Conservation (phyloP, 2,888 invertebrate genomes). For the Lycocerus yunnanus region DNA sequence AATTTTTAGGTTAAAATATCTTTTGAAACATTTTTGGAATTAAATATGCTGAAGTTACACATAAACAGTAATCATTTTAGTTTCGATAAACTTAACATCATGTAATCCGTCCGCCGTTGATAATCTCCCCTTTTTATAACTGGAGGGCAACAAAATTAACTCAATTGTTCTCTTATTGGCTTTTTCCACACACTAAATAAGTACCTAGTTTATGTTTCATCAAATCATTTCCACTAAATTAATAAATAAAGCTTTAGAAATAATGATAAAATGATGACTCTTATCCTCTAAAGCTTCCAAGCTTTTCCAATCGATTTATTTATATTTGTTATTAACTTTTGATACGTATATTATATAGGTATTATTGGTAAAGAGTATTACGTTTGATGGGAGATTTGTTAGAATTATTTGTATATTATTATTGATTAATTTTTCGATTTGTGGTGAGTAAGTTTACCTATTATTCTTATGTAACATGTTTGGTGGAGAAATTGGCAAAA, state of each 20-base stretch:
- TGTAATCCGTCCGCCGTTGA: constrained; percentile 13
- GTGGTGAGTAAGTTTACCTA: constrained; percentile 22
- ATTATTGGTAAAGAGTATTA: neutral
- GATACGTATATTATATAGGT: too few species aligned
- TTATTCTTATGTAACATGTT: constrained; percentile 24
- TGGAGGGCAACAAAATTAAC: constrained; percentile 19
- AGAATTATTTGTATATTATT: neutral
- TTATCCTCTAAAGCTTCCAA: neutral
- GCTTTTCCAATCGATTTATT: neutral
- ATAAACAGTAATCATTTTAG: neutral
- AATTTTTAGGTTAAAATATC: neutral
- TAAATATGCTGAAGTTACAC: neutral
- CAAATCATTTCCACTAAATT: constrained; percentile 19
- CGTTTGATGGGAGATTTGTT: neutral
- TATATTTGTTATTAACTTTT: too few species aligned
- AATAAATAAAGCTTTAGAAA: constrained; percentile 1
- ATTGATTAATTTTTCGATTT: neutral
- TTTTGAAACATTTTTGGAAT: neutral
- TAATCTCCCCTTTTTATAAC: constrained; percentile 18
- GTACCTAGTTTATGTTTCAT: constrained; percentile 5
- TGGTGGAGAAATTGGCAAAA: constrained; percentile 39
- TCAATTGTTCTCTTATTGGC: constrained; percentile 28
- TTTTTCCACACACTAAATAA: constrained; percentile 20
- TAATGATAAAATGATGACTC: neutral
- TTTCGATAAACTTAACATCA: constrained; percentile 2